Percentiles rank a stretch among this genome's conserved stretches.
These are phyloP conservation scores for Mixornis gularis DNA, from an alignment of 2,113 vertebrate species.

Conservation along the genomic window DNA sequence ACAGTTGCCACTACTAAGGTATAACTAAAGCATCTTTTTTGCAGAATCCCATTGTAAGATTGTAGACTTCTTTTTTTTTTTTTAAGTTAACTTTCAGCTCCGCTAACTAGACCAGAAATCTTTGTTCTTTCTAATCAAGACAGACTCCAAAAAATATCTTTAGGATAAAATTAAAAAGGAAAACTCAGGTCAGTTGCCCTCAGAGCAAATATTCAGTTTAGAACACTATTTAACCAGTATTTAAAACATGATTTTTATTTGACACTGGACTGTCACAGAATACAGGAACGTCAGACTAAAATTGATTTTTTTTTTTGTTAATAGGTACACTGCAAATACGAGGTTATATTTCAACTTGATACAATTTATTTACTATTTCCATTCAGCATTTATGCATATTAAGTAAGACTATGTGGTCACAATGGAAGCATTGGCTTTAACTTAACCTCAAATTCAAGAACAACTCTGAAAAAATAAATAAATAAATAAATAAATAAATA, in stretches of 20 bases:
- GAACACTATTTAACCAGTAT: background rate
- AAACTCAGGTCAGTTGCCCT: background rate
- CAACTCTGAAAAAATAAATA: background rate
- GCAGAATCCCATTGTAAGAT: rapidly evolving
- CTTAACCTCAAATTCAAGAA: background rate
- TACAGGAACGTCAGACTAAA: background rate
- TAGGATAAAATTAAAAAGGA: background rate
- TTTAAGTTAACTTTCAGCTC: background rate
- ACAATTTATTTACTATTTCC: background rate
- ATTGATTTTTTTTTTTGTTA: background rate
- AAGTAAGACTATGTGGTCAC: background rate
- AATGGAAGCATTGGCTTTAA: background rate
- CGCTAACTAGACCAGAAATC: background rate
- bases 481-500: no score
- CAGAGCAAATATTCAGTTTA: background rate
- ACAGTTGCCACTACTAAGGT: background rate
- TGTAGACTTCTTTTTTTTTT: background rate
- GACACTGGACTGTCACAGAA: background rate
- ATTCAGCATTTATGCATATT: background rate
- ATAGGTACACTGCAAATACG: background rate
- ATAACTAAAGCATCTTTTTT: background rate
- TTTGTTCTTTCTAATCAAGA: background rate
- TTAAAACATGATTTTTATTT: background rate
- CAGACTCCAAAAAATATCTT: background rate
- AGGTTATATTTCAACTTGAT: background rate